phyloP scores from a whole-genome alignment of 2,797 vertebrate species.

The Falco columbarius region DNA sequence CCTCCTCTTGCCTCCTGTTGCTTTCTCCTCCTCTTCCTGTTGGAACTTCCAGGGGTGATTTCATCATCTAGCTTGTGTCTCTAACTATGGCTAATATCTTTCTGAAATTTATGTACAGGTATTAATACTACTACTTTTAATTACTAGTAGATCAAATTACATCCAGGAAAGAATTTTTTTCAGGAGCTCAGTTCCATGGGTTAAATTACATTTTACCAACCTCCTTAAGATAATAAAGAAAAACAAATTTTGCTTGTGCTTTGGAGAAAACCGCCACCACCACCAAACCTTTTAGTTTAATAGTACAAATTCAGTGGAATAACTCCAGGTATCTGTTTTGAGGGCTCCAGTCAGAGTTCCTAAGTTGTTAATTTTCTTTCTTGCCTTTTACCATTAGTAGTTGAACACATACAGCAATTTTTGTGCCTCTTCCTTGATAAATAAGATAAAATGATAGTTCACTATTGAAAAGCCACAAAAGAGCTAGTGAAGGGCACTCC shows the following conservation, averaged over 20 bases:
- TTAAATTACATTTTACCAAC: background rate
- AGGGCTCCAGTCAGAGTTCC: background rate
- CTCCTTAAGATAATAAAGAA: background rate
- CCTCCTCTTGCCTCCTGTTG: background rate
- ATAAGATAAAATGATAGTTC: background rate
- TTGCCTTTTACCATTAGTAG: background rate
- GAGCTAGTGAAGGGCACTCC: background rate
- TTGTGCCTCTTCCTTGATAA: background rate
- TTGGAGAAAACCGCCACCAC: background rate
- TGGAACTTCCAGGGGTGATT: background rate
- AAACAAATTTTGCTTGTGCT: background rate
- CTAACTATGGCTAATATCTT: background rate
- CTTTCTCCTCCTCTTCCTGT: background rate
- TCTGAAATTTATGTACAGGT: background rate
- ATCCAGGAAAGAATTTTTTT: background rate
- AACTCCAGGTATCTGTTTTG: background rate
- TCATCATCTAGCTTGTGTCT: background rate
- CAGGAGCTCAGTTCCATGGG: background rate
- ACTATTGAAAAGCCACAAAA: background rate
- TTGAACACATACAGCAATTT: background rate
- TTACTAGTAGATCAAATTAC: background rate
- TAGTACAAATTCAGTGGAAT: background rate
- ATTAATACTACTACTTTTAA: background rate
- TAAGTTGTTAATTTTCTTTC: background rate
- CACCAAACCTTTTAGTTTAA: background rate